Percentiles rank a stretch among this genome's conserved stretches.
Evolutionary conservation across 92 coral and sea anemone species (phyloP).

Genomic region (Actinostola sp.): DNA sequence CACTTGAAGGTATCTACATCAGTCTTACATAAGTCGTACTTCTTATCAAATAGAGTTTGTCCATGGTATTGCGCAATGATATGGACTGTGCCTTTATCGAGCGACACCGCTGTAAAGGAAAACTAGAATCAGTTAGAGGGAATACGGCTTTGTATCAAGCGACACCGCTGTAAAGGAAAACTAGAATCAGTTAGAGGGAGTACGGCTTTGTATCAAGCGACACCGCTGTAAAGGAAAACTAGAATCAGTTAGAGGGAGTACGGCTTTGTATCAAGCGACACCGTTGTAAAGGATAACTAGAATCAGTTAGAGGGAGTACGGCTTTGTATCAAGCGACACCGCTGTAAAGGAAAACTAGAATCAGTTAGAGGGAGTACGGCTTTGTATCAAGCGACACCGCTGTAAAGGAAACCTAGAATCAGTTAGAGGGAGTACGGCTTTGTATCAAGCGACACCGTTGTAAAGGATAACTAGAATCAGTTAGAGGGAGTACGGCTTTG

Average conservation of each 20-base stretch:
- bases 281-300: not conserved
- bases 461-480: not conserved
- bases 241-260: not conserved
- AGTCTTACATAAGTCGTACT: constrained; percentile 63
- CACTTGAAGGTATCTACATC: constrained; percentile 68
- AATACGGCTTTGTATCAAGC: too few relatives aligned
- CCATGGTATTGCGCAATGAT: constrained; percentile 73
- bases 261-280: not conserved
- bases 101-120: constrained; percentile 46
- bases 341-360: not conserved
- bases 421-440: not conserved
- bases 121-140: not conserved
- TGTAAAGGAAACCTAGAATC: not conserved
- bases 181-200: not conserved
- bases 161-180: not conserved
- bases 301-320: not conserved
- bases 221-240: not conserved
- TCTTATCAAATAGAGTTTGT: constrained; percentile 58
- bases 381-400: not conserved
- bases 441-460: not conserved
- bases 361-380: not conserved
- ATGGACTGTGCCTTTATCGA: constrained; percentile 56
- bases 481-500: not conserved
- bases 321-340: not conserved
- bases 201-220: not conserved